Conservation (phyloP, 2,888 invertebrate species). For the Ypsolopha scabrella region DNA sequence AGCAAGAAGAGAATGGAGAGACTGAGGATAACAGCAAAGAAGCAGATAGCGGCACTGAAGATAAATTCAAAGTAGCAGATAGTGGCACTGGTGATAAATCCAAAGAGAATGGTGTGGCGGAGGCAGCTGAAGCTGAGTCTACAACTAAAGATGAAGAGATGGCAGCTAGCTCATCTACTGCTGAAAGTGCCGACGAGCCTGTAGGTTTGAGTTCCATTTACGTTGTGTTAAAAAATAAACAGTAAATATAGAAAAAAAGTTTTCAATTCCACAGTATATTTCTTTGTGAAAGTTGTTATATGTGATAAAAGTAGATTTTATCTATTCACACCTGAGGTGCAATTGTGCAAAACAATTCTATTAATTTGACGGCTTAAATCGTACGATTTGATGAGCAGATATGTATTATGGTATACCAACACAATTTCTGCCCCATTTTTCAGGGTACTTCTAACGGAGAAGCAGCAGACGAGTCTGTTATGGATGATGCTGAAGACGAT, state of each 20-base stretch:
- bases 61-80: constrained; percentile 35
- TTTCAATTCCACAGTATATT: background rate
- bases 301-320: too few species aligned
- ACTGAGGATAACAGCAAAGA: constrained; percentile 73
- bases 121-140: constrained; percentile 34
- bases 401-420: too few species aligned
- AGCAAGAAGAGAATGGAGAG: constrained; percentile 30
- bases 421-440: background rate
- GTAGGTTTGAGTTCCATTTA: constrained; percentile 22
- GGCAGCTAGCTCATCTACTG: constrained; percentile 19
- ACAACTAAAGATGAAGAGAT: constrained; percentile 40
- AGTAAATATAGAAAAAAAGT: background rate
- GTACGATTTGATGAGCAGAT: too few species aligned
- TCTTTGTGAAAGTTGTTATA: background rate
- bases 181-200: constrained; percentile 28
- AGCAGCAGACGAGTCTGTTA: constrained; percentile 42
- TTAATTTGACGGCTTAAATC: too few species aligned
- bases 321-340: too few species aligned
- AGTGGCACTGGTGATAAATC: constrained; percentile 42
- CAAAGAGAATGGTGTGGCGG: constrained; percentile 26
- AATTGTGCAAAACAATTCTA: too few species aligned
- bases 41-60: constrained; percentile 46
- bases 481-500: constrained; percentile 61
- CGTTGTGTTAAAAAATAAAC: background rate
- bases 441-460: constrained; percentile 55